Percentiles rank a stretch among this genome's conserved stretches.
Evolutionary conservation across 1,140 invertebrate genomes (phyloP).

Genomic region (Monochamus saltuarius): DNA sequence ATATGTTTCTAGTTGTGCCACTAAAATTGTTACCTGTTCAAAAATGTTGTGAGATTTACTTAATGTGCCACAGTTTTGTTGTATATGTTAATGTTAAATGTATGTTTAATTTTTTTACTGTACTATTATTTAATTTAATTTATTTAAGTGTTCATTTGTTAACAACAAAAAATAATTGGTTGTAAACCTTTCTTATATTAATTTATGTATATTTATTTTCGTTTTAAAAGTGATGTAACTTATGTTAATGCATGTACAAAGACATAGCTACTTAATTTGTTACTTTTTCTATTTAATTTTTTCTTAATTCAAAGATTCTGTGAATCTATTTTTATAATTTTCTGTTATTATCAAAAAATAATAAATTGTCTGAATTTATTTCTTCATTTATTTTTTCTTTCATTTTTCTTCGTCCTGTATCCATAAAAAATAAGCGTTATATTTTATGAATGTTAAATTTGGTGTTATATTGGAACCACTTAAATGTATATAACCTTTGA

Average conservation of each 20-base stretch:
- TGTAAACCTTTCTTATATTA: constrained; percentile 31
- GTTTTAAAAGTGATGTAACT: constrained; percentile 30
- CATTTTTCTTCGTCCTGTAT: constrained; percentile 11
- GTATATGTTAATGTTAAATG: constrained; percentile 37
- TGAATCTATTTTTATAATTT: constrained; percentile 35
- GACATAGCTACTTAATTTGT: constrained; percentile 41
- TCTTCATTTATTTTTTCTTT: constrained; percentile 10
- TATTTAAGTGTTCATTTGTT: constrained; percentile 29
- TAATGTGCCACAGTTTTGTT: constrained; percentile 32
- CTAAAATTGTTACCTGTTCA: constrained; percentile 36
- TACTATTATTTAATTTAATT: constrained; percentile 23
- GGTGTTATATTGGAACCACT: too few species aligned
- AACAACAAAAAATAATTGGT: constrained; percentile 30
- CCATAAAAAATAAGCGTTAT: background rate
- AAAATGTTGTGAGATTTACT: constrained; percentile 28
- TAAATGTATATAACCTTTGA: too few species aligned
- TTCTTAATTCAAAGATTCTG: constrained; percentile 30
- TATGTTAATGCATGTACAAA: constrained; percentile 39
- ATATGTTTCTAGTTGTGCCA: constrained; percentile 22
- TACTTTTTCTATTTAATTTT: constrained; percentile 37
- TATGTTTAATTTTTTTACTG: constrained; percentile 31
- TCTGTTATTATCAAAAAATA: constrained; percentile 34
- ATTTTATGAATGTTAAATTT: too few species aligned
- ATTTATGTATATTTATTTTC: constrained; percentile 40
- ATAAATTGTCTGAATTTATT: constrained; percentile 30